A percentile compares a stretch with the other conserved stretches of the same genome.
Evolutionary conservation across 2,113 vertebrate genomes (phyloP).

Genomic region (Mastomys coucha): DNA sequence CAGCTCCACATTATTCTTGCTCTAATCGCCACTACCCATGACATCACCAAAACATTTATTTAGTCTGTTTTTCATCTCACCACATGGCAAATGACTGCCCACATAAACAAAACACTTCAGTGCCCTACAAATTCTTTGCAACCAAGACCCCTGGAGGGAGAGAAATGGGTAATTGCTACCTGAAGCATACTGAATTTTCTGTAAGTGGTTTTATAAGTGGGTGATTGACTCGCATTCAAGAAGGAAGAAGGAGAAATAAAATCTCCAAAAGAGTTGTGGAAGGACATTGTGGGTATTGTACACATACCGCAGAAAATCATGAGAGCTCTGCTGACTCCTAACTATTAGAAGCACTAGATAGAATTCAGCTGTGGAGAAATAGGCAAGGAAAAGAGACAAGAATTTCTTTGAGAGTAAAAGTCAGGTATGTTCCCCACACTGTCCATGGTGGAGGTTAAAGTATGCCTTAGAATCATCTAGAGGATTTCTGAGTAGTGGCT

Average conservation of each 20-base stretch:
- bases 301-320: conserved; percentile 18
- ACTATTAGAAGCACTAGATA: not conserved
- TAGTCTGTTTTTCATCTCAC: conserved; percentile 84
- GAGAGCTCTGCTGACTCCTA: not conserved
- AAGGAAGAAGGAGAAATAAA: not conserved
- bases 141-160: conserved; percentile 66
- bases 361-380: conserved; percentile 5
- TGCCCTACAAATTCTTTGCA: conserved; percentile 79
- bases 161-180: conserved; percentile 56
- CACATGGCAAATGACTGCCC: conserved; percentile 82
- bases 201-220: conserved; percentile 70
- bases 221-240: conserved; percentile 56
- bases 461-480: not conserved
- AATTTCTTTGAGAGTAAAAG: conserved; percentile 4
- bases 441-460: not conserved
- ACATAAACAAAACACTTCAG: conserved; percentile 84
- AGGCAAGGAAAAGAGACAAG: not conserved
- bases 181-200: conserved; percentile 68
- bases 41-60: conserved; percentile 77
- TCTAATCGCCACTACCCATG: conserved; percentile 81
- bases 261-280: not conserved
- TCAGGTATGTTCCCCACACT: not conserved
- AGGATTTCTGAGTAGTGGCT: not conserved
- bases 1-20: conserved; percentile 45
- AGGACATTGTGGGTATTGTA: conserved; percentile 34